phyloP scores from a whole-genome alignment of 2,888 invertebrate genomes.

The Hipparchia semele region DNA sequence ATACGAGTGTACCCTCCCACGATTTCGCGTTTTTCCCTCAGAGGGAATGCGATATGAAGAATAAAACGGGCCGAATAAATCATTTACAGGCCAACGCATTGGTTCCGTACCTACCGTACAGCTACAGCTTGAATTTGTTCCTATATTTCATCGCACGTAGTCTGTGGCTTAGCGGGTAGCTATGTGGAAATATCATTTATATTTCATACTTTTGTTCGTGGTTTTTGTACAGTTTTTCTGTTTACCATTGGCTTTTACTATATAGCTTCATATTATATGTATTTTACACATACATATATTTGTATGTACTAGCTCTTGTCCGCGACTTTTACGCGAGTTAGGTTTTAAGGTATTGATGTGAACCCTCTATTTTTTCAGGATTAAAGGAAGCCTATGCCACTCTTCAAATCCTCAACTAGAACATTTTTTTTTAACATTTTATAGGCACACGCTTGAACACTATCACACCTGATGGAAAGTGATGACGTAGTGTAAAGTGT shows the following conservation, averaged over 20 bases:
- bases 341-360: too few species aligned
- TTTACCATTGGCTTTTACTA: not conserved
- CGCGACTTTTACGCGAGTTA: too few species aligned
- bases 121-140: slow-evolving; percentile 37
- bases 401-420: too few species aligned
- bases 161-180: slow-evolving; percentile 35
- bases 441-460: too few species aligned
- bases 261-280: not conserved
- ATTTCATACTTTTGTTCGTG: slow-evolving; percentile 31
- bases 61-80: slow-evolving; percentile 49
- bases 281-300: too few species aligned
- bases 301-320: too few species aligned
- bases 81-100: slow-evolving; percentile 53
- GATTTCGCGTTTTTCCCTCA: slow-evolving; percentile 43
- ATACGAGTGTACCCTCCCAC: slow-evolving; percentile 26
- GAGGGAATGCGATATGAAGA: slow-evolving; percentile 50
- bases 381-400: too few species aligned
- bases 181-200: slow-evolving; percentile 37
- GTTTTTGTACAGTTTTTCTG: slow-evolving; percentile 10
- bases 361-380: too few species aligned
- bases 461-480: too few species aligned
- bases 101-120: slow-evolving; percentile 36
- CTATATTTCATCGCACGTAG: slow-evolving; percentile 39
- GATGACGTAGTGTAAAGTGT: too few species aligned
- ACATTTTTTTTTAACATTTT: too few species aligned